Evolutionary conservation across 2,113 vertebrate species (phyloP).

Genomic region (Alligator mississippiensis): DNA sequence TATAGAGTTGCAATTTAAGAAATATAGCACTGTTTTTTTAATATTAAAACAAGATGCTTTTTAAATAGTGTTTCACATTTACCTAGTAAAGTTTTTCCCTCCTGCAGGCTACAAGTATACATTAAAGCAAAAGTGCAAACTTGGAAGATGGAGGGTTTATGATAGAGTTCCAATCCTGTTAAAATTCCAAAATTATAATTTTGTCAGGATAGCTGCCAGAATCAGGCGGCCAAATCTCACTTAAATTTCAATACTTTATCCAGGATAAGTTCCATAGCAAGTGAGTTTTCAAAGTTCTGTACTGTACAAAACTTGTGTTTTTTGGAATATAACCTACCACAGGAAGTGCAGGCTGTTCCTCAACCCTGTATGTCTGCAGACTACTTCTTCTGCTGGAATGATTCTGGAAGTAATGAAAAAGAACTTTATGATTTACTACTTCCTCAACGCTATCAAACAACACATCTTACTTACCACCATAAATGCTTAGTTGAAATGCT

Average conservation of each 20-base stretch:
- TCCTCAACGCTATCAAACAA: slow-evolving; percentile 3
- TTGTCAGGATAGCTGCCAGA: neutral
- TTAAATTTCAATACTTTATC: neutral
- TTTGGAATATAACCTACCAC: slow-evolving; percentile 81
- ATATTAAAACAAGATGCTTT: neutral
- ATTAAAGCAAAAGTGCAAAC: neutral
- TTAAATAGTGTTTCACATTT: neutral
- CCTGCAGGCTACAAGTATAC: neutral
- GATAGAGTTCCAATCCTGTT: neutral
- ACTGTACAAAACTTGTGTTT: neutral
- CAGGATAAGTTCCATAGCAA: neutral
- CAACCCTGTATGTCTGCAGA: slow-evolving; percentile 80
- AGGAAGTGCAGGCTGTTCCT: slow-evolving; percentile 90
- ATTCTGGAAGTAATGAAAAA: slow-evolving; percentile 73
- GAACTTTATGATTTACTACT: slow-evolving; percentile 21
- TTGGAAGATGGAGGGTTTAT: neutral
- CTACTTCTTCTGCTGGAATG: slow-evolving; percentile 88
- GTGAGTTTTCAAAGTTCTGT: neutral
- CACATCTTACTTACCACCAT: neutral
- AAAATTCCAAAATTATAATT: neutral
- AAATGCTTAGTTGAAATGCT: neutral
- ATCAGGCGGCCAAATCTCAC: neutral
- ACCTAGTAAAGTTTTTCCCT: neutral
- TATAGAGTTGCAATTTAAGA: neutral
- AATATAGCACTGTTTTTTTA: neutral